These are phyloP conservation scores for Engystomops pustulosus DNA, from an alignment of 2,113 vertebrate species.

Conservation along the genomic window DNA sequence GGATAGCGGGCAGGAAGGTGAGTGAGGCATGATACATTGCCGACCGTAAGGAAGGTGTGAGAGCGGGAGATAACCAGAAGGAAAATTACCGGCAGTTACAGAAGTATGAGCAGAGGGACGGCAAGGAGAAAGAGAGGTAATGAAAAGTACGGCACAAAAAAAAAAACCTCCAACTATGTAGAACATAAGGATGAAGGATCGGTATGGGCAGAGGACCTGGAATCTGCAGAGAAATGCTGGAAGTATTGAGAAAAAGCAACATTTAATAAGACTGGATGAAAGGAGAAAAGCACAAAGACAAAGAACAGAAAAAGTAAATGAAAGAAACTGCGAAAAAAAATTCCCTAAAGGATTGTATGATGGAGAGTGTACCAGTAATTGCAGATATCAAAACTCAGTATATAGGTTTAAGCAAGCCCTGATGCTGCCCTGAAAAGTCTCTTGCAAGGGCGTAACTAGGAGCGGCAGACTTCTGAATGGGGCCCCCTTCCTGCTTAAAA, in stretches of 20 bases:
- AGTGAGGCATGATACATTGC: slow-evolving; percentile 26
- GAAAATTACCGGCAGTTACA: slow-evolving; percentile 22
- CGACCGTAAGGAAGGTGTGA: slow-evolving; percentile 21
- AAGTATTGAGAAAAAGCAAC: slow-evolving; percentile 24
- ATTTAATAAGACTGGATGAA: slow-evolving; percentile 1
- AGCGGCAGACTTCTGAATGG: too few species aligned
- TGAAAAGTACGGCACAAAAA: neutral
- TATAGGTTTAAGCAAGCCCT: neutral
- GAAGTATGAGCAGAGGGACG: slow-evolving; percentile 9
- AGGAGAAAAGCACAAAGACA: neutral
- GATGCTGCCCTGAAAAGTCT: too few species aligned
- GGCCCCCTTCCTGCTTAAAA: too few species aligned
- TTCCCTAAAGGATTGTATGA: too few species aligned
- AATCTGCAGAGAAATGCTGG: neutral
- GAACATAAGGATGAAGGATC: slow-evolving; percentile 5
- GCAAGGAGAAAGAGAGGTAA: neutral
- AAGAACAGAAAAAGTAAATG: neutral
- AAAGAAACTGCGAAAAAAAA: slow-evolving; percentile 7
- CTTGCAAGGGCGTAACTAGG: too few species aligned
- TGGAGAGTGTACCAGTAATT: neutral
- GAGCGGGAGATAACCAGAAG: slow-evolving; percentile 26
- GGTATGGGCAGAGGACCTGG: neutral
- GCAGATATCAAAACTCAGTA: neutral
- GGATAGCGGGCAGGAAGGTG: neutral
- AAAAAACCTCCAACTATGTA: neutral